These are phyloP conservation scores for Tiliqua scincoides DNA, from an alignment of 2,113 vertebrate genomes.

Conservation along the genomic window DNA sequence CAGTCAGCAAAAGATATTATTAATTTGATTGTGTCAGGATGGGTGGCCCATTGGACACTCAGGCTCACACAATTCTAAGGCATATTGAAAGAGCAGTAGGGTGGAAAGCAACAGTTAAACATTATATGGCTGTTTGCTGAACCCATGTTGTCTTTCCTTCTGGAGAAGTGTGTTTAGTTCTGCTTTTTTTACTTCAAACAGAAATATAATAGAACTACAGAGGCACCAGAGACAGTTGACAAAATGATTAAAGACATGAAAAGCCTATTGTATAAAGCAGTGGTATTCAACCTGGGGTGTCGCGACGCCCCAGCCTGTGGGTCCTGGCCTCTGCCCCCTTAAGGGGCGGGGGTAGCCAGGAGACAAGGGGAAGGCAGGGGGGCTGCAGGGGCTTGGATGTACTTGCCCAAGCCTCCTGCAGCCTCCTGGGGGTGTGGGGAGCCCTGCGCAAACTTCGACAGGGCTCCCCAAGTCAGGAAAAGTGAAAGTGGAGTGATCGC, in stretches of 20 bases:
- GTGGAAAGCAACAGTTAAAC: not conserved
- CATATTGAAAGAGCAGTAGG: fast-evolving
- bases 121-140: not conserved
- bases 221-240: conserved; percentile 43
- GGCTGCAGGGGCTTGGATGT: too few relatives aligned
- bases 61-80: not conserved
- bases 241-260: conserved; percentile 50
- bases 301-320: too few relatives aligned
- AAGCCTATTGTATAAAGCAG: conserved; percentile 23
- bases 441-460: too few relatives aligned
- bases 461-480: too few relatives aligned
- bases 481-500: too few relatives aligned
- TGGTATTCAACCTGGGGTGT: too few relatives aligned
- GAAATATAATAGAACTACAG: conserved; percentile 47
- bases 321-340: too few relatives aligned
- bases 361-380: too few relatives aligned
- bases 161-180: conserved; percentile 25
- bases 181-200: conserved; percentile 23
- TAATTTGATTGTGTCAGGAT: not conserved
- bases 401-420: too few relatives aligned
- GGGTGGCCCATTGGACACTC: not conserved
- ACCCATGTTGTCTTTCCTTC: not conserved
- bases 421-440: too few relatives aligned
- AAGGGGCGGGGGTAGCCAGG: too few relatives aligned
- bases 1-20: not conserved